phyloP scores from a whole-genome alignment of 92 coral and sea anemone species.

The Anthopleura xanthogrammica region DNA sequence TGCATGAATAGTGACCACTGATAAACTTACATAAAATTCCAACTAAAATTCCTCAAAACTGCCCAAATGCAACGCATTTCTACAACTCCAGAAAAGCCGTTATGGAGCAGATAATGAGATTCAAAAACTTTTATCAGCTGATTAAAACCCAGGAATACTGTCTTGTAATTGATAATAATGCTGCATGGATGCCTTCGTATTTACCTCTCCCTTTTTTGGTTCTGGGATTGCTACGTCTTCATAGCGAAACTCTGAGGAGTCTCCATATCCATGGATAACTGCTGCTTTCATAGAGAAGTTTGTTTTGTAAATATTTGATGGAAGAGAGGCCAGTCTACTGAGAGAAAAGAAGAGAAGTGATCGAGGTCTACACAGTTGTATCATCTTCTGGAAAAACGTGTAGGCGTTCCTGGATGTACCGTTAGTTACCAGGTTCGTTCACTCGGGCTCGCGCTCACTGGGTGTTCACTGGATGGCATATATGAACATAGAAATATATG shows the following conservation, averaged over 20 bases:
- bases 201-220: conserved; percentile 58
- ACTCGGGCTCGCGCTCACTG: not conserved
- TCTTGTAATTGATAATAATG: too few relatives aligned
- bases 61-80: too few relatives aligned
- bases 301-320: not conserved
- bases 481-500: too few relatives aligned
- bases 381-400: not conserved
- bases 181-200: too few relatives aligned
- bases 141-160: too few relatives aligned
- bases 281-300: conserved; percentile 78
- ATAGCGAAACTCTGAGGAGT: conserved; percentile 54
- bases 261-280: conserved; percentile 60
- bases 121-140: too few relatives aligned
- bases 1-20: too few relatives aligned
- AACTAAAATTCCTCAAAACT: too few relatives aligned
- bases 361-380: not conserved
- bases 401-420: not conserved
- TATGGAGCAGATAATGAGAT: too few relatives aligned
- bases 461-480: too few relatives aligned
- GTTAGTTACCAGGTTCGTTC: not conserved
- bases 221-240: conserved; percentile 59
- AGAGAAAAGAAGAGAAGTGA: not conserved
- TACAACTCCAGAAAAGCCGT: too few relatives aligned
- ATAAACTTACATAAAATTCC: too few relatives aligned
- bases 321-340: not conserved